Conservation (phyloP, 2,888 invertebrate genomes). For the Emmelina monodactyla region DNA sequence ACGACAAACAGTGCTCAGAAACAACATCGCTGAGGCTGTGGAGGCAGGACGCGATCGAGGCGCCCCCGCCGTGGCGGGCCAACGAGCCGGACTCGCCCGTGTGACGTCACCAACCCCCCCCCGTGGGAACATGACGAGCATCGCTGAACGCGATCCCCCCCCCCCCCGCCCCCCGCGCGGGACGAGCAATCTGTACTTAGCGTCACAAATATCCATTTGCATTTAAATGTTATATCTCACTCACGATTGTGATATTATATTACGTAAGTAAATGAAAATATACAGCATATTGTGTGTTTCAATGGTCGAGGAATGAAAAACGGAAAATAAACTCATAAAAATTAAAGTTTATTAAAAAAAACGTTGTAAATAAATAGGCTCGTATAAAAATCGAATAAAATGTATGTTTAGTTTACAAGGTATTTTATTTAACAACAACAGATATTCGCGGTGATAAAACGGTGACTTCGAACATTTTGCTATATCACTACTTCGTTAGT, state of each 20-base stretch:
- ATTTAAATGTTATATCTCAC: conserved; percentile 32
- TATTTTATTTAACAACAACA: too few species aligned
- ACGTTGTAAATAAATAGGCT: too few species aligned
- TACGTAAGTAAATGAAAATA: conserved; percentile 28
- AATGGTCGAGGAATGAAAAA: not conserved
- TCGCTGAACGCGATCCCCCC: too few species aligned
- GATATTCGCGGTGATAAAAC: too few species aligned
- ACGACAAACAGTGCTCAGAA: conserved; percentile 40
- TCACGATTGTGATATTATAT: conserved; percentile 39
- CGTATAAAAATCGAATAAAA: too few species aligned
- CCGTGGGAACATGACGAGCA: not conserved
- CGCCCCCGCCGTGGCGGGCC: conserved; percentile 58
- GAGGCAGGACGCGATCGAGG: conserved; percentile 58
- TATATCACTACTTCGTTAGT: too few species aligned
- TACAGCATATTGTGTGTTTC: conserved; percentile 3
- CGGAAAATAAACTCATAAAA: too few species aligned
- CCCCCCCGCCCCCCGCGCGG: not conserved
- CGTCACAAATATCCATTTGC: conserved; percentile 23
- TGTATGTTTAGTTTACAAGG: too few species aligned
- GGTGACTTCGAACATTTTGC: too few species aligned
- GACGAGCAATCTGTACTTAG: conserved; percentile 14
- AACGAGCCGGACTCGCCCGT: conserved; percentile 58
- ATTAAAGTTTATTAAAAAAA: too few species aligned
- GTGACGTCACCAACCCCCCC: conserved; percentile 22
- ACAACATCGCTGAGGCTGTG: conserved; percentile 50